A percentile compares a stretch with the other conserved stretches of the same genome.
Conservation (phyloP, 2,113 vertebrate species). For the Xyrauchen texanus region DNA sequence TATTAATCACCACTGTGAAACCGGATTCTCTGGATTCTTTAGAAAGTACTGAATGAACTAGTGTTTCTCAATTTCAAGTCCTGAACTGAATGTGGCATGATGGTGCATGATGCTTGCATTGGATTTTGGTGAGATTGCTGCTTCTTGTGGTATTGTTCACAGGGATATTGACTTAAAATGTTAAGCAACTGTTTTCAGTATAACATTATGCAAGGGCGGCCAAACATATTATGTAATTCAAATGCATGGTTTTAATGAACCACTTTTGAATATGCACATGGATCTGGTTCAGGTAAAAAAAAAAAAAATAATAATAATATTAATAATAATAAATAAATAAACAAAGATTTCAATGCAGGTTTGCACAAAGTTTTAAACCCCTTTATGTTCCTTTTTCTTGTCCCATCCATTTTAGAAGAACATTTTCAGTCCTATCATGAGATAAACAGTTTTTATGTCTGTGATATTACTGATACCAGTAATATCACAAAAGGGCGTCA, state of each 20-base stretch:
- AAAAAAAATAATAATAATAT: too few relatives aligned
- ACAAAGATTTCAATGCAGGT: too few relatives aligned
- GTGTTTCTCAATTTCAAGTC: too few relatives aligned
- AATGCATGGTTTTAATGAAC: slow-evolving; percentile 16
- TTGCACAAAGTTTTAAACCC: background rate
- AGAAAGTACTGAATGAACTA: too few relatives aligned
- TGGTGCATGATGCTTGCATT: too few relatives aligned
- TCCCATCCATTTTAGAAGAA: background rate
- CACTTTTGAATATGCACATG: too few relatives aligned
- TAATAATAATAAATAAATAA: too few relatives aligned
- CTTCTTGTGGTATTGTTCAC: too few relatives aligned
- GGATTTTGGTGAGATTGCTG: background rate
- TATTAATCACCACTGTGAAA: slow-evolving; percentile 6
- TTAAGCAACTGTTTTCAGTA: background rate
- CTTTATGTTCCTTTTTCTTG: background rate
- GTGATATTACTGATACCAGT: background rate
- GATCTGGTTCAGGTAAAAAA: too few relatives aligned
- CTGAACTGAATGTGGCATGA: too few relatives aligned
- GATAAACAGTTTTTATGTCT: background rate
- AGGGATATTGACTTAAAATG: background rate
- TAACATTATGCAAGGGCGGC: slow-evolving; percentile 59
- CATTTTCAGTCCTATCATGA: background rate
- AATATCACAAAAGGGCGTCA: background rate
- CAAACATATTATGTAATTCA: slow-evolving; percentile 60
- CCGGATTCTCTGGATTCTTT: background rate